A percentile compares a stretch with the other conserved stretches of the same genome.
These are phyloP conservation scores for Deroplatys truncata DNA, from an alignment of 2,888 invertebrate species.

Conservation along the genomic window DNA sequence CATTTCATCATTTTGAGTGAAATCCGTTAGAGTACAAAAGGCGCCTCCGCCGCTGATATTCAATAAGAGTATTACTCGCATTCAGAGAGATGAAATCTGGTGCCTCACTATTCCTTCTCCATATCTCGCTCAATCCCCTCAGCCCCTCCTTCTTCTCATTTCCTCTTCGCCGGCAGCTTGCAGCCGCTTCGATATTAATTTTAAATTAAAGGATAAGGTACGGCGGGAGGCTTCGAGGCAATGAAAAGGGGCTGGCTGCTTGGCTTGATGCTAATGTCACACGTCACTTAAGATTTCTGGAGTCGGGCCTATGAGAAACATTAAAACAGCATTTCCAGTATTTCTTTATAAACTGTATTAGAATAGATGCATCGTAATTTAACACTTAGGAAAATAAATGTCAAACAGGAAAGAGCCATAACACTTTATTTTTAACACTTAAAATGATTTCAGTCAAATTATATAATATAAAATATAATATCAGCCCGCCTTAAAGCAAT, in stretches of 20 bases:
- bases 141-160: neutral
- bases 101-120: neutral
- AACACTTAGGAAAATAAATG: too few relatives aligned
- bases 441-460: too few relatives aligned
- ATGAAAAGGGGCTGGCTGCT: neutral
- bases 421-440: too few relatives aligned
- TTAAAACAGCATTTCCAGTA: neutral
- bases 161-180: slow-evolving; percentile 43
- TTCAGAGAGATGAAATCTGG: neutral
- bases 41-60: neutral
- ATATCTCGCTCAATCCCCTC: neutral
- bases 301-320: neutral
- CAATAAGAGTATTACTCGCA: neutral
- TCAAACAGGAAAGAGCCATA: too few relatives aligned
- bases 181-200: slow-evolving; percentile 64
- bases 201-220: slow-evolving; percentile 55
- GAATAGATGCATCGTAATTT: too few relatives aligned
- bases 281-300: neutral
- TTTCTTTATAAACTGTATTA: too few relatives aligned
- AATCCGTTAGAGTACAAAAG: neutral
- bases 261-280: neutral
- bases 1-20: neutral
- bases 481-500: too few relatives aligned
- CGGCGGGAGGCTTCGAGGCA: neutral
- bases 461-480: too few relatives aligned